Base-by-base conservation (phyloP, 2,888 invertebrate genomes). In the Platycheirus rosarum region DNA sequence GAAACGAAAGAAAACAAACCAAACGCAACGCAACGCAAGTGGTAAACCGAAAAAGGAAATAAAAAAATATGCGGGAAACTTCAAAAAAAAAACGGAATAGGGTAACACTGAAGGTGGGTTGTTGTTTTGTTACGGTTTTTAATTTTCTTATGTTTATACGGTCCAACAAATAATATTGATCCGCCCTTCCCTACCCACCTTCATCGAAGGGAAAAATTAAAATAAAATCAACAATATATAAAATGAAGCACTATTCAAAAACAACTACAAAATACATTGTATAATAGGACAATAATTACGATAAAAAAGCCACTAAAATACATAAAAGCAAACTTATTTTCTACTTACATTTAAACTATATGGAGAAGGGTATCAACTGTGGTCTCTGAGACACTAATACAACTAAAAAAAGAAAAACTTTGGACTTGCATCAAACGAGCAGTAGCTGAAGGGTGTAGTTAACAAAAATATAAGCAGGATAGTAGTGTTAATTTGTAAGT, bases 1-100 rank as follows among this genome's bases (percentile, higher is more conserved):
- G 93, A 93, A 92, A 92, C 92, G 71, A 82, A 82, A 82, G 53
- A 80, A 80, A 82, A 82, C 66, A 68, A 77, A 76, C 65, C 53
- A 66, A 48, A 63, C 63, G 60, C 77, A 80, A 80, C 60, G 65
- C 70, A 78, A 78, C 63, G 73, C 60, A 80, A 80, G 16, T 63
- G 60, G 14, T 9, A 60, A 80, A 73, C 71, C 77, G 57, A 82
- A 82, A 77, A 77, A 26, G 63, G 71, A 70, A 80, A 76, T 16
- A 60, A 57, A 60, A 60, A 63, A 13, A 70, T 63, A 46, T 40
- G 37, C 65, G 62, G 18, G 65, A 76, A 70, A 77, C 66, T 71
- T 71, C 57, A 71, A 40, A 65, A 53, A 48, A 44, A 5, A 16
- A 16, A 40, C 14, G 8, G 29, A 23, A 46, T 18, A 18, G n/a